Evolutionary conservation across 2,113 vertebrate species (phyloP).

Genomic region (Ginglymostoma cirratum): DNA sequence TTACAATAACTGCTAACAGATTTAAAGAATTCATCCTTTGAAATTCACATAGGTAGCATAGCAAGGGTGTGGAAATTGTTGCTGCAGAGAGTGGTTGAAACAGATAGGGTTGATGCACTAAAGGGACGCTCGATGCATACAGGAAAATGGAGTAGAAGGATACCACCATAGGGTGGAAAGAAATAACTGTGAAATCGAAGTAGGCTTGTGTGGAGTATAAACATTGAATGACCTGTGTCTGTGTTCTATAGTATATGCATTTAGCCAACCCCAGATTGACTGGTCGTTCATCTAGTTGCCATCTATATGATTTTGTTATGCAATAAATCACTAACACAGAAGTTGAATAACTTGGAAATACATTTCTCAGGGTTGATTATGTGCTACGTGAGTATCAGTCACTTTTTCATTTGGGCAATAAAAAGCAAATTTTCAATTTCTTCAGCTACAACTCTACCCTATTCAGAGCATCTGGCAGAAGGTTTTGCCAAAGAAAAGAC

Average conservation of each 20-base stretch:
- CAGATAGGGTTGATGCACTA: neutral
- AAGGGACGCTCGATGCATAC: neutral
- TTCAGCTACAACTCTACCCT: neutral
- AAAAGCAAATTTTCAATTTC: neutral
- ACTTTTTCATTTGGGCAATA: neutral
- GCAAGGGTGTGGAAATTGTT: neutral
- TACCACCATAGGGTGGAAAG: neutral
- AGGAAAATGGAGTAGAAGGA: neutral
- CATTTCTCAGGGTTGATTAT: neutral
- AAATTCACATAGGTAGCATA: neutral
- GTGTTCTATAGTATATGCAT: neutral
- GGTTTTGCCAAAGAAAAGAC: neutral
- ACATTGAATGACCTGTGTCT: neutral
- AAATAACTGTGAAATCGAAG: neutral
- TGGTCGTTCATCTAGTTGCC: neutral
- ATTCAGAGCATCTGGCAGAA: neutral
- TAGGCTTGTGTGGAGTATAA: neutral
- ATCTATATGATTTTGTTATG: neutral
- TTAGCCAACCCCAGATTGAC: neutral
- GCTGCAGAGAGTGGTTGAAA: neutral
- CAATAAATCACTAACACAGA: neutral
- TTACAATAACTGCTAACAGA: neutral
- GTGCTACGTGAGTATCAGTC: neutral
- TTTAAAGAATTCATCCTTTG: neutral
- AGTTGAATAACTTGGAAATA: neutral